A percentile compares a stretch with the other conserved stretches of the same genome.
Conservation (phyloP, 2,888 invertebrate genomes). For the Habrosyne pyritoides region DNA sequence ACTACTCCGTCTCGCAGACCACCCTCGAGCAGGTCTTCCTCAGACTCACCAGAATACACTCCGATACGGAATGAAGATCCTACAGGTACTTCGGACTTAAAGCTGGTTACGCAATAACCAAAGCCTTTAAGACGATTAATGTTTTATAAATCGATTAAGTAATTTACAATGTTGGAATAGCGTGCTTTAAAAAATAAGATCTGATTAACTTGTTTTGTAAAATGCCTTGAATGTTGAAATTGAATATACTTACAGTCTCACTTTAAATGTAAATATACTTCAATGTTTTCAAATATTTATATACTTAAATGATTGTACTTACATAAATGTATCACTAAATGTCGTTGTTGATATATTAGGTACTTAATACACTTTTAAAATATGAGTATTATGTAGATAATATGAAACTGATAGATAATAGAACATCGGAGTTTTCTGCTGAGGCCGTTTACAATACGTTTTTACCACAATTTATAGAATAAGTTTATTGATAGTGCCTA, state of each 20-base stretch:
- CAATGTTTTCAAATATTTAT: constrained; percentile 22
- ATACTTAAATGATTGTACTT: constrained; percentile 19
- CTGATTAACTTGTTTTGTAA: not conserved
- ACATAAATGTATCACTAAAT: constrained; percentile 22
- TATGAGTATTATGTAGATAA: constrained; percentile 12
- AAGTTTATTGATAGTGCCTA: too few relatives aligned
- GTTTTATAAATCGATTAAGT: not conserved
- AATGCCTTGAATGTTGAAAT: not conserved
- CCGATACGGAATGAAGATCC: not conserved
- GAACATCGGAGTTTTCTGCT: too few relatives aligned
- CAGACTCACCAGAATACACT: constrained; percentile 75
- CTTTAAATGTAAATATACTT: too few relatives aligned
- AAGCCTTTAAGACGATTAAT: not conserved
- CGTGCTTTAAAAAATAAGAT: not conserved
- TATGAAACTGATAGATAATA: too few relatives aligned
- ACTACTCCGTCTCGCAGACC: constrained; percentile 92
- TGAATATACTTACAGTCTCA: not conserved
- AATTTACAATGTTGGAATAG: not conserved
- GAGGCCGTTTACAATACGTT: not conserved
- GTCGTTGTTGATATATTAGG: constrained; percentile 36
- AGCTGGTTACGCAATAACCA: too few relatives aligned
- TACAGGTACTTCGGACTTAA: not conserved
- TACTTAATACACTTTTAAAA: constrained; percentile 20
- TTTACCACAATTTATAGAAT: too few relatives aligned
- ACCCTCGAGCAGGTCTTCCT: constrained; percentile 91